phyloP scores from a whole-genome alignment of 2,113 vertebrate species.

The Etia nguti region DNA sequence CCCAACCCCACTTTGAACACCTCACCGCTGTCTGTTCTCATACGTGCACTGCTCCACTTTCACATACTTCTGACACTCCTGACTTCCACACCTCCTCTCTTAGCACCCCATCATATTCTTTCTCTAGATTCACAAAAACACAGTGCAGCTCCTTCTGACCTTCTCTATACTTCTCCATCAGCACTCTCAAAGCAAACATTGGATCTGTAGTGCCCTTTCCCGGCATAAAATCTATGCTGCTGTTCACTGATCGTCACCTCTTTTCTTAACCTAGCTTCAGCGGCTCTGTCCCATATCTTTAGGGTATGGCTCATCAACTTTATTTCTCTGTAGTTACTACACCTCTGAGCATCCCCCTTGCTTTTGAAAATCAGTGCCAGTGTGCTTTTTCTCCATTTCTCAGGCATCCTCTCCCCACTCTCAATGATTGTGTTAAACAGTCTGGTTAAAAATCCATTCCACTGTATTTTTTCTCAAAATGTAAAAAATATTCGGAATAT shows the following conservation, averaged over 20 bases:
- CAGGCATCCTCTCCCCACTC: background rate
- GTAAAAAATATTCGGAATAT: background rate
- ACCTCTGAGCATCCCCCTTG: background rate
- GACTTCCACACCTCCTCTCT: background rate
- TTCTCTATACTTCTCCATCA: background rate
- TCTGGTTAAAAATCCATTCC: background rate
- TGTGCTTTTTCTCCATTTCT: background rate
- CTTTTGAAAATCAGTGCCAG: background rate
- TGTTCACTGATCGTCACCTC: background rate
- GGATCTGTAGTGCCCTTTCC: background rate
- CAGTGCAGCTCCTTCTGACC: background rate
- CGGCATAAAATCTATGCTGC: background rate
- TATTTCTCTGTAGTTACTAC: background rate
- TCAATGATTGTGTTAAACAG: background rate
- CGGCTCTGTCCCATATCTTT: background rate
- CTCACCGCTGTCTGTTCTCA: background rate
- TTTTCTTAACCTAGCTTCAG: background rate
- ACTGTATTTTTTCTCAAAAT: background rate
- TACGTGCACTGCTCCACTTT: background rate
- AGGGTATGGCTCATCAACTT: background rate
- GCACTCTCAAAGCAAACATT: background rate
- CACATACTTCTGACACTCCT: background rate
- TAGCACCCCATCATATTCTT: background rate
- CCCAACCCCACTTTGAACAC: background rate
- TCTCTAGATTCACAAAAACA: background rate